Conservation (phyloP, 2,113 vertebrate species). For the Columbina picui region DNA sequence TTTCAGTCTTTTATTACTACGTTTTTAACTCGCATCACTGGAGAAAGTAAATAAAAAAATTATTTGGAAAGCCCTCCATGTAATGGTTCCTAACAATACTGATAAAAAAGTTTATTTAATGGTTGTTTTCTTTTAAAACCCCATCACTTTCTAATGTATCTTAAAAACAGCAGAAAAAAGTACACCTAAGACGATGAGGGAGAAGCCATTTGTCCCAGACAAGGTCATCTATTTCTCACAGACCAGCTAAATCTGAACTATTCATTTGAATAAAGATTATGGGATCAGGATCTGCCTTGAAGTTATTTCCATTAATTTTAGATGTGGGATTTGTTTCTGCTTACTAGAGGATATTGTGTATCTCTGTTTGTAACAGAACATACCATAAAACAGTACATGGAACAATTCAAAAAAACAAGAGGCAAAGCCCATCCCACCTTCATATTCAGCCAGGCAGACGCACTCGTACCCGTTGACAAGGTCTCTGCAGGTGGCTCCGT, state of each 20-base stretch:
- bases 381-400: not conserved
- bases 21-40: not conserved
- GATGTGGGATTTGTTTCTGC: not conserved
- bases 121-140: not conserved
- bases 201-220: not conserved
- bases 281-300: not conserved
- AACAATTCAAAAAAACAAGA: not conserved
- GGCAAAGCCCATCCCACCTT: conserved; percentile 77
- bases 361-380: not conserved
- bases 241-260: not conserved
- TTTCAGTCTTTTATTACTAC: not conserved
- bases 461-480: conserved; percentile 91
- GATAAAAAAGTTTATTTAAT: not conserved
- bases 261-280: not conserved
- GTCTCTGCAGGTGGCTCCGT: conserved; percentile 92
- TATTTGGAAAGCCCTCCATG: not conserved
- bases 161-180: not conserved
- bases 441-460: conserved; percentile 87
- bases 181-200: not conserved
- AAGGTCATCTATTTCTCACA: not conserved
- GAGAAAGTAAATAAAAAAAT: not conserved
- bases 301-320: not conserved
- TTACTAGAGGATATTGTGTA: not conserved
- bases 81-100: not conserved
- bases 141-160: not conserved